Percentiles rank a stretch among this genome's conserved stretches.
Evolutionary conservation across 2,113 vertebrate genomes (phyloP).

Genomic region (Rhea americana): DNA sequence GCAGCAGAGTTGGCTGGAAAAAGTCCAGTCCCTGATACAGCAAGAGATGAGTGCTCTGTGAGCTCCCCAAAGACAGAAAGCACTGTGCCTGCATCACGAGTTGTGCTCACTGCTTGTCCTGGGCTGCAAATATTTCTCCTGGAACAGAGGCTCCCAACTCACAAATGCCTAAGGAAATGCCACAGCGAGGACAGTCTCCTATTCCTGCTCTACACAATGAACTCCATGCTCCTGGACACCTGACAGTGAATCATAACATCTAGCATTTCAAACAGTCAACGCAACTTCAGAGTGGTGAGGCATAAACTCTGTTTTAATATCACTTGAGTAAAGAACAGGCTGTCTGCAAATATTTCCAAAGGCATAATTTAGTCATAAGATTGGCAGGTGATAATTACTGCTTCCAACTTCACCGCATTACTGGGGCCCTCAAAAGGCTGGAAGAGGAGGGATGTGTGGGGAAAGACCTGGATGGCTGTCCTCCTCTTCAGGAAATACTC

Average conservation of each 20-base stretch:
- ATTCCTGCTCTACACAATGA: background rate
- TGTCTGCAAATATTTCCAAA: background rate
- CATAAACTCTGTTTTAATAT: accelerated
- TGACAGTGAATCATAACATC: accelerated
- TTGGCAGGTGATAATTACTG: background rate
- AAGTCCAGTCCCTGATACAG: background rate
- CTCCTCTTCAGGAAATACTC: background rate
- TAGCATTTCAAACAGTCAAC: background rate
- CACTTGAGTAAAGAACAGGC: background rate
- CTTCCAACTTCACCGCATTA: background rate
- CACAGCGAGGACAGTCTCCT: background rate
- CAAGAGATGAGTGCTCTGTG: accelerated
- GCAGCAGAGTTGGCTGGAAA: background rate
- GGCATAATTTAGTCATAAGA: background rate
- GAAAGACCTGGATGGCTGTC: background rate
- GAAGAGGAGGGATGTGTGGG: background rate
- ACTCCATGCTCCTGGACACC: background rate
- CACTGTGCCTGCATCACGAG: background rate
- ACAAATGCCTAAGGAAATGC: background rate
- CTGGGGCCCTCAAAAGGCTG: background rate
- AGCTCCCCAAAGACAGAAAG: background rate
- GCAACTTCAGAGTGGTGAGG: background rate
- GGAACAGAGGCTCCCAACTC: background rate
- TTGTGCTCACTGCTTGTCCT: background rate
- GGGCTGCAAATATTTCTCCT: background rate